phyloP scores from a whole-genome alignment of 2,113 vertebrate species.

The Hippopotamus amphibius region DNA sequence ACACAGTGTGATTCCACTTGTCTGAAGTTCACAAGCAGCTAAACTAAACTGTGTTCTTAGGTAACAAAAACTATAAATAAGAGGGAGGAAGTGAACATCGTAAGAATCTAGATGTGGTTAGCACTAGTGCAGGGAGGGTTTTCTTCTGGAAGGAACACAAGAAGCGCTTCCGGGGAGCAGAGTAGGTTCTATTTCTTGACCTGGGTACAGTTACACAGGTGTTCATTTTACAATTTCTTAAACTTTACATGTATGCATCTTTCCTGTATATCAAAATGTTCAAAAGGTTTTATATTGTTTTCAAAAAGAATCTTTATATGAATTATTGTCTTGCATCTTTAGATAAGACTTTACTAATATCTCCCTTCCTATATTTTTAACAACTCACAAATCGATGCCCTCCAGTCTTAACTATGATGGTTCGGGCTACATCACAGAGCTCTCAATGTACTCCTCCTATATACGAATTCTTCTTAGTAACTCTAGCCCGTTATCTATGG shows the following conservation, averaged over 20 bases:
- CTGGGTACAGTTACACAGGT: neutral
- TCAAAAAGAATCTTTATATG: neutral
- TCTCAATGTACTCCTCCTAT: rapidly evolving
- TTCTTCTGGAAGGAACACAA: neutral
- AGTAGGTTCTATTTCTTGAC: neutral
- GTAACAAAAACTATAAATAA: neutral
- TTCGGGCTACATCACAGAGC: neutral
- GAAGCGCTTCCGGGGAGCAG: neutral
- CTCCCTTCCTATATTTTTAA: neutral
- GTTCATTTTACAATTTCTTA: neutral
- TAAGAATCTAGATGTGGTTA: neutral
- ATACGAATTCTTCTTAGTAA: neutral
- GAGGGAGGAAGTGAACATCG: neutral
- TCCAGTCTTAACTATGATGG: neutral
- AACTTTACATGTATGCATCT: neutral
- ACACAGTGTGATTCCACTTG: neutral
- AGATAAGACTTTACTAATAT: neutral
- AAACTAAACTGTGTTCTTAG: neutral
- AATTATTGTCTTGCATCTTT: neutral
- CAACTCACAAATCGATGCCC: too few species aligned
- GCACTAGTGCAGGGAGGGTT: neutral
- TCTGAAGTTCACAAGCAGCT: neutral
- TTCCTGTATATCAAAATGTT: neutral
- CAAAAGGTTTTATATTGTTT: neutral
- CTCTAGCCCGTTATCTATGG: neutral